Evolutionary conservation across 92 coral and sea anemone genomes (phyloP).

Genomic region (Siderastrea radians): DNA sequence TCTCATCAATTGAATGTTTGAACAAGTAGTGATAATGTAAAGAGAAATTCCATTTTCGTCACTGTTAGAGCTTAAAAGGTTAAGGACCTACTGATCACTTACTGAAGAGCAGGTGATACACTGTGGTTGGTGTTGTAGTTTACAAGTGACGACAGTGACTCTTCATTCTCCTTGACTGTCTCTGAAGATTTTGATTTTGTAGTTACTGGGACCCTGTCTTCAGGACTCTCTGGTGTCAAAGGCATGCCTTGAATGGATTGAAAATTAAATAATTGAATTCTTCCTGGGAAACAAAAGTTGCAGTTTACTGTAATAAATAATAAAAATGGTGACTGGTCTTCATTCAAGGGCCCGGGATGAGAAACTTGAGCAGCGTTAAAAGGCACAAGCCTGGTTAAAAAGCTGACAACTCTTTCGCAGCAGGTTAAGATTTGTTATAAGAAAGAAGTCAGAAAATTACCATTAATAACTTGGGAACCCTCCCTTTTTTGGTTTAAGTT

Average conservation of each 20-base stretch:
- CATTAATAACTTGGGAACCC: too few relatives aligned
- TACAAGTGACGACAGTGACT: conserved; percentile 27
- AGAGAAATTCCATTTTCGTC: not conserved
- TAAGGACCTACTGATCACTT: not conserved
- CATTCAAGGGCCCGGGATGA: too few relatives aligned
- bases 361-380: too few relatives aligned
- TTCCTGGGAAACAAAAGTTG: not conserved
- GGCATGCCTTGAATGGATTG: conserved; percentile 63
- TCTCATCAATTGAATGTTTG: too few relatives aligned
- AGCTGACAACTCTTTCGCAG: too few relatives aligned
- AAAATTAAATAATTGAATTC: not conserved
- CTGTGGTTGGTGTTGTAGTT: conserved; percentile 1
- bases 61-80: too few relatives aligned
- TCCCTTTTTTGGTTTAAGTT: too few relatives aligned
- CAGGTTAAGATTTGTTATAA: too few relatives aligned
- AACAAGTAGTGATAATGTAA: not conserved
- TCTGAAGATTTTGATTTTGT: conserved; percentile 73
- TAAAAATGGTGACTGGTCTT: too few relatives aligned
- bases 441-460: too few relatives aligned
- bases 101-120: conserved; percentile 42
- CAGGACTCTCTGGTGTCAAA: conserved; percentile 82
- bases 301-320: too few relatives aligned
- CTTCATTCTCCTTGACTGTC: conserved; percentile 72
- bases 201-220: conserved; percentile 71
- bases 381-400: too few relatives aligned